Conservation (phyloP, 2,797 vertebrate species). For the Onychomys torridus region DNA sequence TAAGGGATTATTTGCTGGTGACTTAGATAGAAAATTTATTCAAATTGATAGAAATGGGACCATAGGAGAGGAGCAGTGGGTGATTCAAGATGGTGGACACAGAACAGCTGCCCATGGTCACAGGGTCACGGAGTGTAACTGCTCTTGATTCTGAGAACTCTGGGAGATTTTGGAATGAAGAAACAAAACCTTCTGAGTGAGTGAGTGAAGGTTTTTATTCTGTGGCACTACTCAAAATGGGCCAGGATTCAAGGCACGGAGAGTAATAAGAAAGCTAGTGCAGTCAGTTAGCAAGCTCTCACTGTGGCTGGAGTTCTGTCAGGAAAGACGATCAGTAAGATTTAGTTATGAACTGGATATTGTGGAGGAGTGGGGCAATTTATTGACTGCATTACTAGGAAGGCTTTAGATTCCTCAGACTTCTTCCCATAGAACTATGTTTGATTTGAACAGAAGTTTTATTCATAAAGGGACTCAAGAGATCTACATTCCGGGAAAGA, state of each 20-base stretch:
- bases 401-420: not conserved
- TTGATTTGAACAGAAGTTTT: slow-evolving; percentile 51
- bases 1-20: not conserved
- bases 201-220: not conserved
- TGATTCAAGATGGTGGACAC: not conserved
- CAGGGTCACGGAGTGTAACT: not conserved
- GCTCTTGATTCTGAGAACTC: slow-evolving; percentile 6
- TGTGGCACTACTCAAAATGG: not conserved
- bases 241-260: not conserved
- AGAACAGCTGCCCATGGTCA: not conserved
- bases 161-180: slow-evolving; percentile 10
- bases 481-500: not conserved
- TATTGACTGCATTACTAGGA: slow-evolving; percentile 54
- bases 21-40: slow-evolving; percentile 46
- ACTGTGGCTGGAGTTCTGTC: not conserved
- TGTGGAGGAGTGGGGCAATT: not conserved
- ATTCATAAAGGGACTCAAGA: slow-evolving; percentile 34
- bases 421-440: not conserved
- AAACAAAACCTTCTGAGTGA: not conserved
- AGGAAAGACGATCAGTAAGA: not conserved
- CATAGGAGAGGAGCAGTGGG: not conserved
- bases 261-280: not conserved
- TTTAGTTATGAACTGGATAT: not conserved
- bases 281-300: not conserved
- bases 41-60: not conserved